Conservation (phyloP, 2,797 vertebrate species). For the Rhinella marina region DNA sequence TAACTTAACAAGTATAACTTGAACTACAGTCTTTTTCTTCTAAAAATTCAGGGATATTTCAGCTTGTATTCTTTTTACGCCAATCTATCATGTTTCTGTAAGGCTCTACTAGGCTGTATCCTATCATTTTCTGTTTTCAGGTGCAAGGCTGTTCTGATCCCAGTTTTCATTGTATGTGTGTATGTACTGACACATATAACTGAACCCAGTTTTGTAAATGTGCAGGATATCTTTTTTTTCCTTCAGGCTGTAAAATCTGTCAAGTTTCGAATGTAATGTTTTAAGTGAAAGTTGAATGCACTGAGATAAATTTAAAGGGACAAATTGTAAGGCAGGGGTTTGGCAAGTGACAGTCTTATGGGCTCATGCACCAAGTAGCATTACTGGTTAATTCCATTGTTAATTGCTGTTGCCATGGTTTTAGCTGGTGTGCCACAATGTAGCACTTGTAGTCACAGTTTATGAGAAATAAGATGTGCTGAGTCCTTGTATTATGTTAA, state of each 20-base stretch:
- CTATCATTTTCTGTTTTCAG: constrained; percentile 70
- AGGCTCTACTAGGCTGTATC: constrained; percentile 73
- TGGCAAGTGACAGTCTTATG: constrained; percentile 69
- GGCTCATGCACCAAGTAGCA: constrained; percentile 19
- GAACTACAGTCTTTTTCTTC: constrained; percentile 84
- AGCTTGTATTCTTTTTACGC: constrained; percentile 84
- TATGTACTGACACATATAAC: constrained; percentile 77
- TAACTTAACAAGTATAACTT: constrained; percentile 89
- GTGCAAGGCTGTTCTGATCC: constrained; percentile 81
- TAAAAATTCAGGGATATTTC: constrained; percentile 98
- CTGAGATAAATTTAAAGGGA: constrained; percentile 93
- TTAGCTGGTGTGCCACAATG: constrained; percentile 24
- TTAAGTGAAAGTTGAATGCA: constrained; percentile 87
- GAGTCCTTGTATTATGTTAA: constrained; percentile 7
- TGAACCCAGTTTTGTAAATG: constrained; percentile 81
- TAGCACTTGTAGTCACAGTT: constrained; percentile 32
- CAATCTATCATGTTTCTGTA: constrained; percentile 79
- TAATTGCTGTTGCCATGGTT: constrained; percentile 25
- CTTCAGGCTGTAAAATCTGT: constrained; percentile 75
- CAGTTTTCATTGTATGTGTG: constrained; percentile 78
- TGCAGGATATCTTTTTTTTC: constrained; percentile 74
- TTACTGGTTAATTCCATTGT: constrained; percentile 25
- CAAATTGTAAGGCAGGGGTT: constrained; percentile 77
- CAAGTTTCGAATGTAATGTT: constrained; percentile 74
- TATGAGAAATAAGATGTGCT: constrained; percentile 15